Conservation (phyloP, 2,888 invertebrate genomes). For the Pseudoips prasinana region DNA sequence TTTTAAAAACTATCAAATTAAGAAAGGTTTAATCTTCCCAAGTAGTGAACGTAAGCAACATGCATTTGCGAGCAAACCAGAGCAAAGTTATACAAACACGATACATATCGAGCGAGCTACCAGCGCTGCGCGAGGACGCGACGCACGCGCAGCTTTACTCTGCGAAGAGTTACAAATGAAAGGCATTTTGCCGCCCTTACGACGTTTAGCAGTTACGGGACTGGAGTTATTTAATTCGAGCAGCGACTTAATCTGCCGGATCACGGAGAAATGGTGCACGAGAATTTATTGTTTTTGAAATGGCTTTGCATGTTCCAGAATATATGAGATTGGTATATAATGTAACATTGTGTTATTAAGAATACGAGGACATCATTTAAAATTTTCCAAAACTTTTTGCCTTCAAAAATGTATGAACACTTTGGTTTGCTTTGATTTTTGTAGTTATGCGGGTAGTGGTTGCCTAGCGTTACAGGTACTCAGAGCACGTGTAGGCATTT, state of each 20-base stretch:
- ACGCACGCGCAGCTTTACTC: slow-evolving; percentile 4
- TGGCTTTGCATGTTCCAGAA: slow-evolving; percentile 36
- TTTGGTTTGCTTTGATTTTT: no score
- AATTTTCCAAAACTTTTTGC: no score
- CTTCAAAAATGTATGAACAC: no score
- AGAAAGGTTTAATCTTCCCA: slow-evolving; percentile 17
- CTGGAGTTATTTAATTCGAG: slow-evolving; percentile 41
- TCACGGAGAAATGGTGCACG: slow-evolving; percentile 36
- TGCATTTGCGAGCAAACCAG: slow-evolving; percentile 18
- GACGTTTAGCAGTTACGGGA: slow-evolving; percentile 17
- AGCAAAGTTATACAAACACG: slow-evolving; percentile 29
- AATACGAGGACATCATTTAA: no score
- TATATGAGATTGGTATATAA: slow-evolving; percentile 18
- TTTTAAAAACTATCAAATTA: slow-evolving; percentile 31
- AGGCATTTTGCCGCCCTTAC: slow-evolving; percentile 4
- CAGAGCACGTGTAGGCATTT: no score
- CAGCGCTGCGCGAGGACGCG: slow-evolving; percentile 21
- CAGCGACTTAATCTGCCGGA: slow-evolving; percentile 45
- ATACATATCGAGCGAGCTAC: slow-evolving; percentile 45
- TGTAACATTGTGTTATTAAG: slow-evolving; percentile 8
- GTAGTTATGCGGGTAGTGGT: no score
- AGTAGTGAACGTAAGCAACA: slow-evolving; percentile 9
- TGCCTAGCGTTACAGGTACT: no score
- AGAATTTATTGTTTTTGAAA: slow-evolving; percentile 45
- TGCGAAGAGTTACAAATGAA: not conserved